Evolutionary conservation across 2,888 invertebrate genomes (phyloP), one percentile per base, ranked within the genome.

Genomic region (Notodonta dromedarius): DNA sequence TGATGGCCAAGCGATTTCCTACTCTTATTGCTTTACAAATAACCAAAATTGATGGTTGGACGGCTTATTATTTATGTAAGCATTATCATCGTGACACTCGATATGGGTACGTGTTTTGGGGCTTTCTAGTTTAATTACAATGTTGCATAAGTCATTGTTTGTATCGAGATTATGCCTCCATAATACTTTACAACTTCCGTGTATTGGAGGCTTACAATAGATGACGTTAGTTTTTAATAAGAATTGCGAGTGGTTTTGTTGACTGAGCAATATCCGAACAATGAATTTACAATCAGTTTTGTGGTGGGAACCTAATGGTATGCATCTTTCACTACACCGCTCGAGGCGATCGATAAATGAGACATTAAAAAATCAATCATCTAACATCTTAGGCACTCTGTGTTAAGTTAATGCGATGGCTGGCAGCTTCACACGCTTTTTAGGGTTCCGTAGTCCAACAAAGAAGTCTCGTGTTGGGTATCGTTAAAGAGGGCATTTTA

Each of bases 111-210:
- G 57, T 65, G 76, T 71, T 59, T 63, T 60, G 74, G 75, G 82
- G 84, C 85, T 89, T 88, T 89, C 89, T 86, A 84, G 79, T 79
- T 79, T 84, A 84, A 87, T 86, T 82, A 76, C 68, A 64, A 69
- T 75, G 76, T 87, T 86, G 72, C 79, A 71, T 75, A 83, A 85
- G 57, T 61, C 71, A 75, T 80, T 80, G 76, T 79, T 82, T 72
- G 71, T 66, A 65, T 70, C 72, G 70, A 71, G 67, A 76, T 76
- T 71, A 74, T 66, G 69, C 69, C 39, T 61, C 58, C 52, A 69
- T 70, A 70, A 70, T 74, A 74, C 51, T 32, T 76, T 73, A 73
- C 64, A 65, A 75, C 65, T 71, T 76, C 73, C 70, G 71, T 50
- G 65, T 72, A 69, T 69, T 42, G 67, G 7, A 42, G 68, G 66